Percentiles rank a stretch among this genome's conserved stretches.
Conservation (phyloP, 2,888 invertebrate species). For the Ferrisia virgata region DNA sequence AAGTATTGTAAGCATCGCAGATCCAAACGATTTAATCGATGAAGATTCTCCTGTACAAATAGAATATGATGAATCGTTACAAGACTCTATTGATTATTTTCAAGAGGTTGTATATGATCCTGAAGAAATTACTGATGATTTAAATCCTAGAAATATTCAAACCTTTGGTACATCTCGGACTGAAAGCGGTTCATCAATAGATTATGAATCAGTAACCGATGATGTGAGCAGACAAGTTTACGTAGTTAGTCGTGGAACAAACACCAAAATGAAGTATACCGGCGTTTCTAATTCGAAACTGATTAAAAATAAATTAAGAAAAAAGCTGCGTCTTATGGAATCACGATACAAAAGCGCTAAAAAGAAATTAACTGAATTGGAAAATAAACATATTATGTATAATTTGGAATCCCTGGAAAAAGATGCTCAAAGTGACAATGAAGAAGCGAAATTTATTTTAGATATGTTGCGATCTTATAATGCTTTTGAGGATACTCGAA, state of each 20-base stretch:
- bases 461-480: conserved; percentile 25
- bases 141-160: not conserved
- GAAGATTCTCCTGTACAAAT: not conserved
- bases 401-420: conserved; percentile 12
- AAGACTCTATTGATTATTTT: not conserved
- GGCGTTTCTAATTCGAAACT: not conserved
- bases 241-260: not conserved
- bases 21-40: not conserved
- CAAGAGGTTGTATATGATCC: conserved; percentile 9
- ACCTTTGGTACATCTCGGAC: not conserved
- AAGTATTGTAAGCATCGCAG: not conserved
- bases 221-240: not conserved
- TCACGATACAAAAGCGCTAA: not conserved
- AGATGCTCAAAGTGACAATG: conserved; percentile 27
- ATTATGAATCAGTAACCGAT: not conserved
- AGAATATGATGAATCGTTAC: not conserved
- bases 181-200: not conserved
- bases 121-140: not conserved
- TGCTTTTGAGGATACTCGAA: conserved; percentile 24
- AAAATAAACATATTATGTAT: conserved; percentile 27
- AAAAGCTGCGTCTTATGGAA: not conserved
- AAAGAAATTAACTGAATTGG: not conserved
- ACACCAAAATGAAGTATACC: conserved; percentile 18
- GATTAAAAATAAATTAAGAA: not conserved
- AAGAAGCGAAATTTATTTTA: conserved; percentile 29